These are phyloP conservation scores for Drosophila mulleri DNA, from an alignment of 2,888 invertebrate species.

Conservation along the genomic window DNA sequence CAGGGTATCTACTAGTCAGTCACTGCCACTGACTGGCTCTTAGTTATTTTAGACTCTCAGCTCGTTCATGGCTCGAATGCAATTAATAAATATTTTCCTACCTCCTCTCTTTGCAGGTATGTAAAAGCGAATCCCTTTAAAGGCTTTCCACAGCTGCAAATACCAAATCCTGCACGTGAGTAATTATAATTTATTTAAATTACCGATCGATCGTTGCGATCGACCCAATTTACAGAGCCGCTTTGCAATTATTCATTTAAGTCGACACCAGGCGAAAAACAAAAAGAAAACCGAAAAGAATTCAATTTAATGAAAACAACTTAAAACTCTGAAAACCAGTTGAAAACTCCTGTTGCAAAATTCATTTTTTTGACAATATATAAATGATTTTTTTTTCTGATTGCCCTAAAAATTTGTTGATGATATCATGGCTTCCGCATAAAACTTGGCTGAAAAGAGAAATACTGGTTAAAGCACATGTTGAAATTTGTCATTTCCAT, in stretches of 20 bases:
- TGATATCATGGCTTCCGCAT: constrained; percentile 18
- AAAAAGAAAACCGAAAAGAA: background rate
- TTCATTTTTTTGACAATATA: background rate
- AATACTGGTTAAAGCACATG: background rate
- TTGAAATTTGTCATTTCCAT: background rate
- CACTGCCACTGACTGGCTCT: background rate
- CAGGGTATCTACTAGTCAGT: constrained; percentile 1
- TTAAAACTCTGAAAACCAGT: constrained; percentile 23
- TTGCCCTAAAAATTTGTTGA: background rate
- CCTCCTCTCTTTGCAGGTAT: constrained; percentile 58
- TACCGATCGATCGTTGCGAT: constrained; percentile 50
- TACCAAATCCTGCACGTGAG: constrained; percentile 52
- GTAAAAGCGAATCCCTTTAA: constrained; percentile 37
- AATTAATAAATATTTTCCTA: constrained; percentile 42
- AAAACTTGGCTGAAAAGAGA: background rate
- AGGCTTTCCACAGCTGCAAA: constrained; percentile 18
- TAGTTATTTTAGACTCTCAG: background rate
- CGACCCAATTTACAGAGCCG: constrained; percentile 59
- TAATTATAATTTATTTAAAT: constrained; percentile 79
- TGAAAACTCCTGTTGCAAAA: constrained; percentile 17
- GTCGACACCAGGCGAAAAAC: constrained; percentile 50
- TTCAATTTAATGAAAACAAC: background rate
- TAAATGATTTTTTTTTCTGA: background rate
- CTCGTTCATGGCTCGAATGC: background rate
- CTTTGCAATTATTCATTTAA: constrained; percentile 73